phyloP scores from a whole-genome alignment of 2,888 invertebrate species.

The Elysia crispata region DNA sequence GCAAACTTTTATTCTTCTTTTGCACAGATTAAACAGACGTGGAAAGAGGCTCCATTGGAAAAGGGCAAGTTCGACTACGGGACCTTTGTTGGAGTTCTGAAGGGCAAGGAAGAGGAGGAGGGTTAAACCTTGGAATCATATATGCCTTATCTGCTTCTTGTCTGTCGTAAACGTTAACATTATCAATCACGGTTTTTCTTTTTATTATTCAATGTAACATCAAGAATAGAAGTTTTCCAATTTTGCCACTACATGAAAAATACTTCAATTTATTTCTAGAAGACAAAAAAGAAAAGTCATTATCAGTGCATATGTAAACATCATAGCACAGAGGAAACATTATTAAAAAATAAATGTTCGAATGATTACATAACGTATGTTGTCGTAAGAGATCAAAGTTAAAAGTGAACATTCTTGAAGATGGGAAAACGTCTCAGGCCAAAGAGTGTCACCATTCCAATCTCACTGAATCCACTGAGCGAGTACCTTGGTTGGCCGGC shows the following conservation, averaged over 20 bases:
- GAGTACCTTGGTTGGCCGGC: conserved; percentile 9
- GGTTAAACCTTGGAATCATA: too few relatives aligned
- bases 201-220: not conserved
- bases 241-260: not conserved
- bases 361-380: conserved; percentile 11
- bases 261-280: too few relatives aligned
- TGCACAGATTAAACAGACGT: conserved; percentile 75
- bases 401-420: not conserved
- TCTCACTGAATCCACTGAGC: conserved; percentile 47
- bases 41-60: conserved; percentile 78
- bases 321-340: too few relatives aligned
- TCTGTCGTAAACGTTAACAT: too few relatives aligned
- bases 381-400: not conserved
- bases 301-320: too few relatives aligned
- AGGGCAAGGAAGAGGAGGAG: conserved; percentile 79
- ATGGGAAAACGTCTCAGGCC: conserved; percentile 64
- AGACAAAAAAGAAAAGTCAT: too few relatives aligned
- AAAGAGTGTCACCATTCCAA: conserved; percentile 74
- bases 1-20: not conserved
- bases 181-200: conserved; percentile 1
- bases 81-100: conserved; percentile 78
- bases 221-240: not conserved
- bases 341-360: too few relatives aligned
- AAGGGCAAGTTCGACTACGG: conserved; percentile 79
- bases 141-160: too few relatives aligned